These are phyloP conservation scores for Oreotragus oreotragus DNA, from an alignment of 2,113 vertebrate genomes.

Conservation along the genomic window DNA sequence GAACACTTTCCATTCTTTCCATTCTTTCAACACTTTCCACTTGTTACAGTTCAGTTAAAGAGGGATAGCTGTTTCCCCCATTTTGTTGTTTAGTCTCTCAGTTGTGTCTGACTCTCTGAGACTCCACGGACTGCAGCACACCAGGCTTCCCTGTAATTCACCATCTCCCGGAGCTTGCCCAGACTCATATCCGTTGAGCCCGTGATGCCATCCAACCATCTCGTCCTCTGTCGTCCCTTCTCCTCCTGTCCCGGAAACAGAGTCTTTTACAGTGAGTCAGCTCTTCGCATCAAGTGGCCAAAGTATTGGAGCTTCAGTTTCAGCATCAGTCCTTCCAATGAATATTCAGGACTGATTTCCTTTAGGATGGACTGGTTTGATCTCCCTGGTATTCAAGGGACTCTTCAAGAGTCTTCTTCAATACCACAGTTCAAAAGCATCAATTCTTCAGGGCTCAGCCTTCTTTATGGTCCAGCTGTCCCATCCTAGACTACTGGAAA, in stretches of 20 bases:
- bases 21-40: not conserved
- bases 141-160: not conserved
- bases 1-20: no score
- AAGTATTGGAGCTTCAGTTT: not conserved
- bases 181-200: not conserved
- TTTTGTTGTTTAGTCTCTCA: not conserved
- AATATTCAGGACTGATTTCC: not conserved
- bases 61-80: not conserved
- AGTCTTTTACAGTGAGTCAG: not conserved
- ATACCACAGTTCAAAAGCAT: not conserved
- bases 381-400: not conserved
- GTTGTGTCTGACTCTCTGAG: not conserved
- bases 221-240: not conserved
- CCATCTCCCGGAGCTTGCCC: not conserved
- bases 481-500: not conserved
- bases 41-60: not conserved
- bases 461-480: not conserved
- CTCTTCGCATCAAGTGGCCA: not conserved
- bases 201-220: not conserved
- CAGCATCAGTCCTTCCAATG: not conserved
- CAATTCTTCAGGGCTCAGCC: not conserved
- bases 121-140: not conserved
- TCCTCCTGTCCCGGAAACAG: not conserved
- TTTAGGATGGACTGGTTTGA: not conserved
- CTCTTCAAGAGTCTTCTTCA: not conserved